phyloP scores from a whole-genome alignment of 2,797 vertebrate genomes.

The Luscinia luscinia region DNA sequence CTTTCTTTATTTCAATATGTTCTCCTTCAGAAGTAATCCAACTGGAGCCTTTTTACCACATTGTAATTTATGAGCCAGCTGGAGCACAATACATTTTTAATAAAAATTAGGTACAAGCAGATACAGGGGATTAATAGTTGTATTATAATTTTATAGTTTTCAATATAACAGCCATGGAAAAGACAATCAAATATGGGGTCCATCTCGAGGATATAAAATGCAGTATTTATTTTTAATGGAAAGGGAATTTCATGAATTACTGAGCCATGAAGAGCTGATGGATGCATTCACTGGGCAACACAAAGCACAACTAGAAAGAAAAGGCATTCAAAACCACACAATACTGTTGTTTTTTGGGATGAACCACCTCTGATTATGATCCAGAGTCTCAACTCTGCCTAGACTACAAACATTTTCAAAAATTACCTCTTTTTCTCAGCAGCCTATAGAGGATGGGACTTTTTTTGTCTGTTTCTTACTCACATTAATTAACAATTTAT shows the following conservation, averaged over 20 bases:
- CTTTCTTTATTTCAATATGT: constrained; percentile 41
- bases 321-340: neutral
- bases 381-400: neutral
- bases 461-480: neutral
- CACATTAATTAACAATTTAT: constrained; percentile 58
- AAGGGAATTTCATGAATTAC: constrained; percentile 76
- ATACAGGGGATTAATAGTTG: constrained; percentile 81
- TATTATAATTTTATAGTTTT: constrained; percentile 81
- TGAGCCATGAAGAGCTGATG: constrained; percentile 64
- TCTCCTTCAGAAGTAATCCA: constrained; percentile 54
- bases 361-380: neutral
- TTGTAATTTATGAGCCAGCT: constrained; percentile 71
- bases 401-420: neutral
- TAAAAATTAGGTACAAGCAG: constrained; percentile 81
- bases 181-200: constrained; percentile 75
- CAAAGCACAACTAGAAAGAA: constrained; percentile 31
- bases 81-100: constrained; percentile 76
- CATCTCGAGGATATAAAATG: constrained; percentile 75
- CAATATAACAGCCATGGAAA: constrained; percentile 51
- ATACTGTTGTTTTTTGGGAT: neutral
- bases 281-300: constrained; percentile 36
- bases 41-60: constrained; percentile 28
- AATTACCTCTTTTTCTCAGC: neutral
- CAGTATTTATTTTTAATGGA: constrained; percentile 83
- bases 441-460: neutral